These are phyloP conservation scores for Chlorodrepanis virens DNA, from an alignment of 2,113 vertebrate species.

Conservation along the genomic window DNA sequence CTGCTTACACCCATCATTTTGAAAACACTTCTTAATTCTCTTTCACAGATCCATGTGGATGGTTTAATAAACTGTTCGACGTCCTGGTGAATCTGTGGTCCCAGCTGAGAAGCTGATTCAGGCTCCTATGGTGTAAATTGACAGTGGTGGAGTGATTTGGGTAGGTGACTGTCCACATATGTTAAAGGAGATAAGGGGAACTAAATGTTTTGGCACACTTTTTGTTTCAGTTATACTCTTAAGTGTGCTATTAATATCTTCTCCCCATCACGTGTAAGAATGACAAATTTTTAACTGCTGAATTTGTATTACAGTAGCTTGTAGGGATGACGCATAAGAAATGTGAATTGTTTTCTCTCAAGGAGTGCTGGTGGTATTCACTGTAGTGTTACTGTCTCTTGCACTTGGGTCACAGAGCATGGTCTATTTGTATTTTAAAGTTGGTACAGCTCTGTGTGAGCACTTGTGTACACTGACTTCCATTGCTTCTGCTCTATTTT, in stretches of 20 bases:
- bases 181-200: not conserved
- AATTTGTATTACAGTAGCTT: not conserved
- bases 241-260: not conserved
- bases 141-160: conserved; percentile 20
- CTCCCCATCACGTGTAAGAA: not conserved
- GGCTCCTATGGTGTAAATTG: not conserved
- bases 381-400: not conserved
- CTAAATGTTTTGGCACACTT: not conserved
- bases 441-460: not conserved
- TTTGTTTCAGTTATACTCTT: not conserved
- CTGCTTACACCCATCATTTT: not conserved
- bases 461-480: not conserved
- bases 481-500: not conserved
- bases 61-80: not conserved
- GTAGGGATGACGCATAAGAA: not conserved
- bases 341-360: not conserved
- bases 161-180: not conserved
- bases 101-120: not conserved
- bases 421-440: not conserved
- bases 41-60: conserved; percentile 21
- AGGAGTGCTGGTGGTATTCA: fast-evolving
- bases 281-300: not conserved
- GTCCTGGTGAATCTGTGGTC: not conserved
- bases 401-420: not conserved
- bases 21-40: not conserved